Conservation (phyloP, 2,113 vertebrate species). For the Morphnarchus princeps region DNA sequence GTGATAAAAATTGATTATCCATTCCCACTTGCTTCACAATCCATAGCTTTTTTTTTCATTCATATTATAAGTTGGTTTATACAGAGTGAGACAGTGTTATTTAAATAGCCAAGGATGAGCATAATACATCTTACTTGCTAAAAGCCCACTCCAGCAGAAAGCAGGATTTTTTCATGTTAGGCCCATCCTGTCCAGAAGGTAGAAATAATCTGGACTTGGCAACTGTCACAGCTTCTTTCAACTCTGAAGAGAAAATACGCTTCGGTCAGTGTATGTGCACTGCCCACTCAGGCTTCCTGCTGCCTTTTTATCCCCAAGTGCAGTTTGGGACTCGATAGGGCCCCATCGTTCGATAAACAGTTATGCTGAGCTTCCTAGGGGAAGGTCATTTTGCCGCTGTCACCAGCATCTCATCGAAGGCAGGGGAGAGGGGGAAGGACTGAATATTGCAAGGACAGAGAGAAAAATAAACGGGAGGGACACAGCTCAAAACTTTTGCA, state of each 20-base stretch:
- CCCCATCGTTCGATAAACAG: background rate
- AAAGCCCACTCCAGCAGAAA: constrained; percentile 48
- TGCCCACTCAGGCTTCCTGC: background rate
- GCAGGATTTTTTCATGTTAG: background rate
- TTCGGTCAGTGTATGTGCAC: background rate
- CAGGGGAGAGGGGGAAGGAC: background rate
- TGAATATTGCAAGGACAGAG: background rate
- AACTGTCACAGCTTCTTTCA: background rate
- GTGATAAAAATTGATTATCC: constrained; percentile 81
- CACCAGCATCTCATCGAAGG: background rate
- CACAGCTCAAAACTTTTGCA: background rate
- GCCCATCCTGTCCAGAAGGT: background rate
- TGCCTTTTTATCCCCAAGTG: background rate
- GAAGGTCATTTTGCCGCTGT: background rate
- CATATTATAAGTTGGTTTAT: constrained; percentile 66
- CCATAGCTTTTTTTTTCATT: constrained; percentile 71
- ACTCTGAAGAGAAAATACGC: background rate
- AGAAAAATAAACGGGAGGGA: background rate
- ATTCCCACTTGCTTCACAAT: constrained; percentile 74
- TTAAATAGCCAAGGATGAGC: constrained; percentile 62
- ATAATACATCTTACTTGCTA: constrained; percentile 47
- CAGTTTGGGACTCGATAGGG: background rate
- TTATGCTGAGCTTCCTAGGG: background rate
- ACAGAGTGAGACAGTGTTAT: constrained; percentile 59
- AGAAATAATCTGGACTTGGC: background rate